Evolutionary conservation across 2,797 vertebrate genomes (phyloP), one percentile per base, ranked within the genome.

Genomic region (Acanthornis magna): DNA sequence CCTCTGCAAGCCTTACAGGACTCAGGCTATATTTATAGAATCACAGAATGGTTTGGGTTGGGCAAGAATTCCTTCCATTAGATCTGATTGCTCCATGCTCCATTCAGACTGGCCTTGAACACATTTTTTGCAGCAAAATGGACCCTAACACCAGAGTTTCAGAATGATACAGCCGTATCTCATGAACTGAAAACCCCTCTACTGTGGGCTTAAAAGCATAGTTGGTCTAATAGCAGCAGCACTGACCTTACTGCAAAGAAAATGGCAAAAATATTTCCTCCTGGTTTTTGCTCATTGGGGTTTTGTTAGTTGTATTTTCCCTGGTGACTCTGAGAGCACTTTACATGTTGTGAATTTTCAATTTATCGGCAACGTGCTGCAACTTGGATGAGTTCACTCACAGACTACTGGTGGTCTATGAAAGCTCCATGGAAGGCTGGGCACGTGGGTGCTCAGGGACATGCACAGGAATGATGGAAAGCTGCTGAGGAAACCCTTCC

Each of bases 381-480:
- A 67, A 10, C 30, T 29, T 57, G 34, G 50, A 18, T 20, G 55
- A 73, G 22, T 23, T 89, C 38, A 29, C 23, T 75, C 23, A 20
- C 2, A 67, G 48, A 48, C 8, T 50, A 61, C 25, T 30, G 57
- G 65, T 1, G 2, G 53, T 22, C 48, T 67, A 1, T 25, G 55
- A 43, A 5, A 66, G 18, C 36, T 48, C 32, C 10, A 7, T 0
- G 23, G 55, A 48, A 62, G 45, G 40, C 30, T 48, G 23, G 21
- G 20, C 0, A 0, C 20, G 26, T 18, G 3, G 16, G 26, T 21
- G 38, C 58, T 57, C 47, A 7, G 16, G 16, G 47, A 66, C 26
- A 68, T 0, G 7, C 5, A 11, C 0, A 1, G 45, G 16, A 86
- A 77, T 0, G 16, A 36, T 14, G 34, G 62, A 68, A 92, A 81